A percentile compares a stretch with the other conserved stretches of the same genome.
Evolutionary conservation across 23 tunicate genomes (phyloP).

Genomic region (Ascidia mentula): DNA sequence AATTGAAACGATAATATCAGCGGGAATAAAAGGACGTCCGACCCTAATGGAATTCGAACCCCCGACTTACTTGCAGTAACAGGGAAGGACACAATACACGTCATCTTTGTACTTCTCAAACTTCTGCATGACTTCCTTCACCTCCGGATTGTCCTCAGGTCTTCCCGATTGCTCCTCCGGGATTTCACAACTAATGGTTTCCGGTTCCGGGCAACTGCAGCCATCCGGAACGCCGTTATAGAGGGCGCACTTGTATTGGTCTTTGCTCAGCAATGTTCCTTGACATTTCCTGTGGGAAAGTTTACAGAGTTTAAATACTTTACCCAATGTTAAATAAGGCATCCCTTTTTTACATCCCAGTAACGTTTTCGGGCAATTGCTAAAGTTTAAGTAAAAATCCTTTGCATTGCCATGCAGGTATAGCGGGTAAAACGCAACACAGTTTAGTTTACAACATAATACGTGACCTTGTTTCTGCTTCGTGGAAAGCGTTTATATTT

Average conservation of each 20-base stretch:
- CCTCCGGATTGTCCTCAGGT: neutral
- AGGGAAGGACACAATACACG: conserved; percentile 28
- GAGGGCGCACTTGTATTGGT: conserved; percentile 14
- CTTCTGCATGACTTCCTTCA: conserved; percentile 7
- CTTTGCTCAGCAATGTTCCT: neutral
- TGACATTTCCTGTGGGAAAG: conserved; percentile 37
- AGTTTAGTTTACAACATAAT: no score
- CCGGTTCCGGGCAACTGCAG: conserved; percentile 31
- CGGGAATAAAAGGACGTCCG: no score
- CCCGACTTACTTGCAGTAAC: conserved; percentile 38
- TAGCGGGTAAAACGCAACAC: no score
- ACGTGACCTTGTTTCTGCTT: no score
- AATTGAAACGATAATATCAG: no score
- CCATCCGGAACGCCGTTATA: conserved; percentile 22
- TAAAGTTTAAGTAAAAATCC: no score
- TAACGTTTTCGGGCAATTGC: no score
- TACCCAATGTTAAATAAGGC: no score
- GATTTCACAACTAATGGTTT: conserved; percentile 18
- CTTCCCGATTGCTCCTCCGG: neutral
- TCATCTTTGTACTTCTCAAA: neutral
- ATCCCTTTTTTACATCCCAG: no score
- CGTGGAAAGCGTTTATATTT: no score
- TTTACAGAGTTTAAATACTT: neutral
- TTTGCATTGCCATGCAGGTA: no score
- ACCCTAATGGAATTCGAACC: no score